A percentile compares a stretch with the other conserved stretches of the same genome.
Evolutionary conservation across 2,797 vertebrate species (phyloP).

Genomic region (Bothrops alternatus): DNA sequence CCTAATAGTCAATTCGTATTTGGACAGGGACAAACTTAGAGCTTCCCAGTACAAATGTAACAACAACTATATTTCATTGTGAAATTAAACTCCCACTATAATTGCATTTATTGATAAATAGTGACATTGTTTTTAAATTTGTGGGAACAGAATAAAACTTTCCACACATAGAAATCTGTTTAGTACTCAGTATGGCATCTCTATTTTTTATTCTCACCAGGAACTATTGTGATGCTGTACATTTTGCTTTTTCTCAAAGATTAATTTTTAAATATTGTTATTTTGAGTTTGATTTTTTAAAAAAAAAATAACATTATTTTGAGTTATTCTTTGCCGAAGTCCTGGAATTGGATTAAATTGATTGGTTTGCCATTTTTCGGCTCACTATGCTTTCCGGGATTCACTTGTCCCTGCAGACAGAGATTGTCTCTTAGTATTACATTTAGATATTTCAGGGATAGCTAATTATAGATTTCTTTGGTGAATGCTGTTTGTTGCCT

Average conservation of each 20-base stretch:
- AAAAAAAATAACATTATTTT: background rate
- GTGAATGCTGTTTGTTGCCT: background rate
- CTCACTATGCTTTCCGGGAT: slow-evolving; percentile 33
- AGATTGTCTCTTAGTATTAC: slow-evolving; percentile 44
- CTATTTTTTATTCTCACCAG: background rate
- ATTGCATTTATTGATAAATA: background rate
- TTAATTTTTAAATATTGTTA: slow-evolving; percentile 1
- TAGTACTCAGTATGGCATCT: background rate
- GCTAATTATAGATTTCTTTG: slow-evolving; percentile 3
- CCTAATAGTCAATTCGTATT: background rate
- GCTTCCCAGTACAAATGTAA: background rate
- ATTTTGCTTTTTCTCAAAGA: background rate
- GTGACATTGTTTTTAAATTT: background rate
- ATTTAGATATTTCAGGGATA: slow-evolving; percentile 49
- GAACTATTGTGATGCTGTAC: background rate
- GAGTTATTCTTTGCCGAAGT: slow-evolving; percentile 38
- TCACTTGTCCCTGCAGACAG: background rate
- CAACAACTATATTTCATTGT: background rate
- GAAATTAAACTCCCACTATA: background rate
- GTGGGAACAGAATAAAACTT: background rate
- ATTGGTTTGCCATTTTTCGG: slow-evolving; percentile 37
- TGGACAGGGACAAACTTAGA: background rate
- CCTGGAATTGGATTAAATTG: slow-evolving; percentile 33
- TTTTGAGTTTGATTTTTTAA: background rate
- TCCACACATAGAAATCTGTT: slow-evolving; percentile 21